Conservation (phyloP, 2,888 invertebrate species). For the Cremastobaeus sp. region DNA sequence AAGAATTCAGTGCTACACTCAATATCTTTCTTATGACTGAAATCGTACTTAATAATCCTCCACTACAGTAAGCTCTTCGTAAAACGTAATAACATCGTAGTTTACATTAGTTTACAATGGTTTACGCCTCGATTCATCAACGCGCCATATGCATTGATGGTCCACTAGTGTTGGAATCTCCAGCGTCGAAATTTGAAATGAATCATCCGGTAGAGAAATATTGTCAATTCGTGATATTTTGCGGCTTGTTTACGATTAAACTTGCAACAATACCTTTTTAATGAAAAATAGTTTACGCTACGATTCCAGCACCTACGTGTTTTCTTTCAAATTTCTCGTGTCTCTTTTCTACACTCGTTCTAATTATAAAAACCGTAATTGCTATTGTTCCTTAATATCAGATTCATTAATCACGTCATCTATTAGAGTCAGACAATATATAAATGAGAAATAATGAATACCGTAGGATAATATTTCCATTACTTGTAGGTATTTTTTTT, state of each 20-base stretch:
- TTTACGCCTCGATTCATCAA: conserved; percentile 70
- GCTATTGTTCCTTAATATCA: conserved; percentile 62
- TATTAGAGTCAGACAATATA: conserved; percentile 67
- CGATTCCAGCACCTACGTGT: conserved; percentile 70
- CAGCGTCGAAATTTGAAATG: conserved; percentile 32
- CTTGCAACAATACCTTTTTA: conserved; percentile 7
- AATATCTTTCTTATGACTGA: conserved; percentile 73
- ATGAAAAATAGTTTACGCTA: conserved; percentile 58
- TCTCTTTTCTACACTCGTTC: conserved; percentile 55
- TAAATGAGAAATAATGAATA: conserved; percentile 72
- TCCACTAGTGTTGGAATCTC: conserved; percentile 71
- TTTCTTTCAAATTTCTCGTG: neutral
- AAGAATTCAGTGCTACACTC: conserved; percentile 78
- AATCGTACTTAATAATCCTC: conserved; percentile 76
- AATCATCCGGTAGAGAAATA: conserved; percentile 40
- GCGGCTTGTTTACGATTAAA: neutral
- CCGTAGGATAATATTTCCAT: conserved; percentile 67
- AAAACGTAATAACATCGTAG: conserved; percentile 79
- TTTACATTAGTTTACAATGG: conserved; percentile 78
- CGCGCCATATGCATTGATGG: conserved; percentile 72
- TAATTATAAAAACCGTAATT: conserved; percentile 59
- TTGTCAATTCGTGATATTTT: conserved; percentile 52
- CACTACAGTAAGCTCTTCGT: conserved; percentile 79
- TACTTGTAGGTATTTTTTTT: conserved; percentile 68
- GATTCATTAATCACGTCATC: conserved; percentile 66